Base-by-base conservation (phyloP, 1,140 invertebrate species). In the Heliconius nattereri region DNA sequence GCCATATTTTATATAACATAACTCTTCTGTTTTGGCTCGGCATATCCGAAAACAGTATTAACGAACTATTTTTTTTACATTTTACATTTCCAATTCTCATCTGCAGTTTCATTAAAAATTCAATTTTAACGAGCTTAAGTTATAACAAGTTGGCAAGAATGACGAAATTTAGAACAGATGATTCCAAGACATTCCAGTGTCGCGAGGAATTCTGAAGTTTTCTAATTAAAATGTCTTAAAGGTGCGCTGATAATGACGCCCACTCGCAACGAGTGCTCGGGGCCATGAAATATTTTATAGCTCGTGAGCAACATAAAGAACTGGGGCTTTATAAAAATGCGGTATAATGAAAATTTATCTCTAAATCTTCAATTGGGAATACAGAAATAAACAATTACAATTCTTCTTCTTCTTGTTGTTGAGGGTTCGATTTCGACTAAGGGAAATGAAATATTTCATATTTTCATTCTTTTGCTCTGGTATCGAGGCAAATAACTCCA, bases 141-240 rank as follows among this genome's bases (percentile, higher is more conserved):
- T 60, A 60, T 60, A 60, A 60, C 20, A 60, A 66, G 32, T 76
- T 60, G 54, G 54, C 54, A 60, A 60, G 75, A 66, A 66, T 66
- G 23, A 76, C 35, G 72, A 74, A 75, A 78, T 78, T 78, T 78
- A 35, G 52, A 78, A 70, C 54, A 54, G 71, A 78, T 79, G 54
- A 45, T 75, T 79, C 40, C 37, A 54, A 60, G 78, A 76, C 78
- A 75, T 45, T 76, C 49, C 78, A 78, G 73, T 71, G 60, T 79
- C 76, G 60, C 57, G 60, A 37, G 29, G 76, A 74, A 82, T 19
- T 82, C 40, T 23, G 72, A 87, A 88, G 84, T 88, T 87, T 88
- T 85, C 84, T 80, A 89, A 89, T 89, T 88, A 86, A 81, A 82
- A 75, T 79, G 77, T 75, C 84, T 77, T 83, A 78, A 73, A 74